These are phyloP conservation scores for Ptychoptera contaminata DNA, from an alignment of 2,888 invertebrate genomes.

Conservation along the genomic window DNA sequence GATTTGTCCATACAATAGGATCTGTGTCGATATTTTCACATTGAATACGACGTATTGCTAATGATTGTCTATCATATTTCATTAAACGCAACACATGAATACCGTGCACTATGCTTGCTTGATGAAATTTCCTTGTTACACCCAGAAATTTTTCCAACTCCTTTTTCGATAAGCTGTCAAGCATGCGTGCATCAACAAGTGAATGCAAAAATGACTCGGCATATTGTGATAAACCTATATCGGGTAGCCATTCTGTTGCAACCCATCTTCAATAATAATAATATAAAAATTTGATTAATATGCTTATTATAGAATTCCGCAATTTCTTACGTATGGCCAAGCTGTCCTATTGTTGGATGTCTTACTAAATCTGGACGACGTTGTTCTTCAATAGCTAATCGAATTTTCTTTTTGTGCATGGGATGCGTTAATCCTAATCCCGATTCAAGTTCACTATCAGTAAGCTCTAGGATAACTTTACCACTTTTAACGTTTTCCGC, in stretches of 20 bases:
- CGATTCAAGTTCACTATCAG: slow-evolving; percentile 79
- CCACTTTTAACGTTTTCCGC: slow-evolving; percentile 92
- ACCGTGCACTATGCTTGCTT: slow-evolving; percentile 80
- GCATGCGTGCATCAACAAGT: slow-evolving; percentile 83
- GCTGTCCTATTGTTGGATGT: slow-evolving; percentile 72
- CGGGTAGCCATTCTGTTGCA: slow-evolving; percentile 82
- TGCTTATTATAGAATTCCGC: background rate
- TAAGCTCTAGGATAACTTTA: slow-evolving; percentile 83
- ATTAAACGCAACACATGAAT: slow-evolving; percentile 82
- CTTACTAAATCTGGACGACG: slow-evolving; percentile 73
- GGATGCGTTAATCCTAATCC: slow-evolving; percentile 84
- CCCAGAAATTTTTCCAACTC: slow-evolving; percentile 87
- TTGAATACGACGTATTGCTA: slow-evolving; percentile 74
- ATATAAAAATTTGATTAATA: background rate
- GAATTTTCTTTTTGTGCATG: slow-evolving; percentile 83
- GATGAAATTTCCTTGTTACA: slow-evolving; percentile 86
- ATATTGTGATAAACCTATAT: slow-evolving; percentile 80
- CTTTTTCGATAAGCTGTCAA: slow-evolving; percentile 84
- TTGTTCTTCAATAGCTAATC: slow-evolving; percentile 86
- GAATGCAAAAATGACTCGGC: slow-evolving; percentile 75
- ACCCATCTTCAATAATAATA: slow-evolving; percentile 45
- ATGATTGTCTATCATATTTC: slow-evolving; percentile 80
- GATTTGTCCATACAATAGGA: slow-evolving; percentile 92
- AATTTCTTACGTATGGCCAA: slow-evolving; percentile 51
- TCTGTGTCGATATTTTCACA: slow-evolving; percentile 80